Base-by-base conservation (phyloP, 2,113 vertebrate species). In the Takifugu flavidus region DNA sequence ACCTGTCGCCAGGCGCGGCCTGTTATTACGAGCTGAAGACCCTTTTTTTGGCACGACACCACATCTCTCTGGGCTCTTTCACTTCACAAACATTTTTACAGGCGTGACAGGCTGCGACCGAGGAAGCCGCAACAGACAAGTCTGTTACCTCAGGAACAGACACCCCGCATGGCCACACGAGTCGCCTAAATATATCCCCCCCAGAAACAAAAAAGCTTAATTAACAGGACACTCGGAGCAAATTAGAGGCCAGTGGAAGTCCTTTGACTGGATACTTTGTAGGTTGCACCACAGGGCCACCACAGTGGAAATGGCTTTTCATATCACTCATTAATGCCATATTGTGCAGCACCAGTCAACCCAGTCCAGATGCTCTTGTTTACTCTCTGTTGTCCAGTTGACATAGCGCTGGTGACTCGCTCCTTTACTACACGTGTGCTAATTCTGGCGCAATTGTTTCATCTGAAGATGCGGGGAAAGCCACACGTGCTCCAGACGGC, bases 81-180 rank as follows among this genome's bases (percentile, higher is more conserved):
- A 73, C 82, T 85, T 89, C 71, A 86, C 87, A 91, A 87, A 90
- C 84, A 90, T 89, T 89, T 92, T 91, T 89, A 89, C 79, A 86
- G 79, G 78, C 78, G 31, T 85, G 75, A 84, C 82, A 86, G 75
- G 65, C 81, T 75, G 68, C 42, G 63, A 88, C 85, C 78, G 50
- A 84, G 76, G 53, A 62, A 49, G 78, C 86, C 84, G 82, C 68
- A 63, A 76, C 73, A 87, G 84, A 83, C 82, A 82, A 86, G 86
- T 67, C 74, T 70, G 77, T 85, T 79, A 84, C 87, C 88, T 82
- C 70, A 75, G 82, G 34, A 82, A 80, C 86, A 83, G 79, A 86
- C 85, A 74, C 83, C 77, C 61, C 56, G 64, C 77, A 61, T 59
- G 60, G 75, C 80, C 87, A 85, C 86, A 86, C 67, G 60, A 87